Evolutionary conservation across 2,113 vertebrate genomes (phyloP).

Genomic region (Pomatorhinus ruficollis): DNA sequence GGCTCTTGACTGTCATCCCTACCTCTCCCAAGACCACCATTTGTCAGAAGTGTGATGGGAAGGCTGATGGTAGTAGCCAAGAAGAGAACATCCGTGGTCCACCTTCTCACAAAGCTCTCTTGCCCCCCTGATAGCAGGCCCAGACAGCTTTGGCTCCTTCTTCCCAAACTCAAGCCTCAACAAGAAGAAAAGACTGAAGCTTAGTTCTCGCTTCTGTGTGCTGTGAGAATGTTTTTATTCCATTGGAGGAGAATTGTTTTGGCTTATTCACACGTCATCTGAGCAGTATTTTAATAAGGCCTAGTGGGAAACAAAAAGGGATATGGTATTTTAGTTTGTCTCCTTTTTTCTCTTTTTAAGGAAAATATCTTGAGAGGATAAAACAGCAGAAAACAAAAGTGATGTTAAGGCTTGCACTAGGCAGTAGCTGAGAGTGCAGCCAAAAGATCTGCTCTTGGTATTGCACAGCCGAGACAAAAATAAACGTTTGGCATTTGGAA

Average conservation of each 20-base stretch:
- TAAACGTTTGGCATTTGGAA: constrained; percentile 54
- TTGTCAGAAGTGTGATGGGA: not conserved
- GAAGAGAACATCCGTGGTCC: not conserved
- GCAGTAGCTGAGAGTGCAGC: not conserved
- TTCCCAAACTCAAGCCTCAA: not conserved
- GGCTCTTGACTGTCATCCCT: not conserved
- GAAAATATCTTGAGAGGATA: constrained; percentile 10
- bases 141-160: not conserved
- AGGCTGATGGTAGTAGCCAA: not conserved
- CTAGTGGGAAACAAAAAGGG: constrained; percentile 13
- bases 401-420: not conserved
- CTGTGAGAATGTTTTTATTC: not conserved
- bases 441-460: constrained; percentile 18
- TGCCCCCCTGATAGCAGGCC: not conserved
- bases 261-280: constrained; percentile 21
- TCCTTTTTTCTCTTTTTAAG: constrained; percentile 43
- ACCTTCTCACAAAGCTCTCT: not conserved
- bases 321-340: not conserved
- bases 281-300: constrained; percentile 37
- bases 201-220: not conserved
- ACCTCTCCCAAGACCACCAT: not conserved
- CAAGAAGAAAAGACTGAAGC: constrained; percentile 7
- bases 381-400: constrained; percentile 6
- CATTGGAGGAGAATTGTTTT: not conserved
- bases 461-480: not conserved